phyloP scores from a whole-genome alignment of 2,888 invertebrate species.

The Synanthedon vespiformis region DNA sequence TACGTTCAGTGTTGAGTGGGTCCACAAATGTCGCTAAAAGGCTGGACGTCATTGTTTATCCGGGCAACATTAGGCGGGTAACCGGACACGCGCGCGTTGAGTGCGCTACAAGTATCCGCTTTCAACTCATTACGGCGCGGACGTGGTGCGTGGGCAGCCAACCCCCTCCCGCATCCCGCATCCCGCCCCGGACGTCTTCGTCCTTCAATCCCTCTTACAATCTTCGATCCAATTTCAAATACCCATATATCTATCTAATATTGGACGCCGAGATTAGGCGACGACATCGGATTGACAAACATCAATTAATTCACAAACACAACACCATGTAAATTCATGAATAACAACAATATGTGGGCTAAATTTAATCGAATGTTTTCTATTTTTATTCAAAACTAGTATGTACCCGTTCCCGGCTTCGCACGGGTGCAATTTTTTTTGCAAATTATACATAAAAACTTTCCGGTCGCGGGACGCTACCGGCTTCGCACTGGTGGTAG shows the following conservation, averaged over 20 bases:
- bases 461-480: no score
- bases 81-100: conserved; percentile 69
- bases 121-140: conserved; percentile 70
- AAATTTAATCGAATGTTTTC: no score
- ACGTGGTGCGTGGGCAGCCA: conserved; percentile 63
- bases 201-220: conserved; percentile 65
- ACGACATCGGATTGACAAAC: conserved; percentile 12
- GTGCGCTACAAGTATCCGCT: conserved; percentile 72
- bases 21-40: conserved; percentile 71
- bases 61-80: conserved; percentile 70
- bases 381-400: no score
- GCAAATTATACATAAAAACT: no score
- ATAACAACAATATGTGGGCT: not conserved
- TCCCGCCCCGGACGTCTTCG: conserved; percentile 41
- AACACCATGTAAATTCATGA: not conserved
- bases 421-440: no score
- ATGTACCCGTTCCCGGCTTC: no score
- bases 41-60: conserved; percentile 71
- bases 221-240: conserved; percentile 67
- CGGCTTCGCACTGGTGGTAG: no score
- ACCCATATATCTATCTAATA: conserved; percentile 55
- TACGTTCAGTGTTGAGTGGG: conserved; percentile 67
- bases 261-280: conserved; percentile 50
- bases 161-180: conserved; percentile 17
- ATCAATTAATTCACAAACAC: no score